A percentile compares a stretch with the other conserved stretches of the same genome.
Conservation (phyloP, 2,113 vertebrate species). For the Rhinolophus ferrumequinum region DNA sequence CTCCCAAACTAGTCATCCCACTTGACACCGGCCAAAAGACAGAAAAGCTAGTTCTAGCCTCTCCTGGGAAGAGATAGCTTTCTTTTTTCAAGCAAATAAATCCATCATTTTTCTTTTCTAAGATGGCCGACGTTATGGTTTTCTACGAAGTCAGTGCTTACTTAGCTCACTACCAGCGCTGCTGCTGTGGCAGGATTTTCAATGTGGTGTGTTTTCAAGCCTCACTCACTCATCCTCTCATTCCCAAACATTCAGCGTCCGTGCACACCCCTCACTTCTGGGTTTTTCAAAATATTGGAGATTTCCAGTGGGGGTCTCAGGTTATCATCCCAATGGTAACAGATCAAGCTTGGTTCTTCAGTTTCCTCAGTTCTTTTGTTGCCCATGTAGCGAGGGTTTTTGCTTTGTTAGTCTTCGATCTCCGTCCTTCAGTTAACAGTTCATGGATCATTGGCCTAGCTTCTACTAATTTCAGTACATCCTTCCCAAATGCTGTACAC, state of each 20-base stretch:
- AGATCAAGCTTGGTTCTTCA: conserved; percentile 98
- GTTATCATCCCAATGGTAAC: conserved; percentile 86
- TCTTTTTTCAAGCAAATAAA: conserved; percentile 62
- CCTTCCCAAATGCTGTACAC: conserved; percentile 97
- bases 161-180: conserved; percentile 84
- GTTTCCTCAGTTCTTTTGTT: conserved; percentile 98
- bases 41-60: conserved; percentile 82
- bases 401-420: conserved; percentile 97
- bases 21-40: conserved; percentile 75
- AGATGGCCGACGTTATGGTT: conserved; percentile 77
- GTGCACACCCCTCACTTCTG: conserved; percentile 93
- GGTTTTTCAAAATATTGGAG: conserved; percentile 93
- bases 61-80: conserved; percentile 79
- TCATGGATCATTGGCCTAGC: conserved; percentile 97
- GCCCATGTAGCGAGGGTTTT: conserved; percentile 99
- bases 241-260: conserved; percentile 94
- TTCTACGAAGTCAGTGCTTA: conserved; percentile 81
- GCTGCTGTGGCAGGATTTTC: conserved; percentile 89
- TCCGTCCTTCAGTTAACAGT: conserved; percentile 95
- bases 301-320: conserved; percentile 94
- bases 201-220: conserved; percentile 94
- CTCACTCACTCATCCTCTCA: conserved; percentile 94
- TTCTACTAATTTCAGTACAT: conserved; percentile 98
- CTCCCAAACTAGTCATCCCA: conserved; percentile 76
- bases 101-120: conserved; percentile 80